Percentiles rank a stretch among this genome's conserved stretches.
These are phyloP conservation scores for Cebuella pygmaea DNA, from an alignment of 2,797 vertebrate species.

Conservation along the genomic window DNA sequence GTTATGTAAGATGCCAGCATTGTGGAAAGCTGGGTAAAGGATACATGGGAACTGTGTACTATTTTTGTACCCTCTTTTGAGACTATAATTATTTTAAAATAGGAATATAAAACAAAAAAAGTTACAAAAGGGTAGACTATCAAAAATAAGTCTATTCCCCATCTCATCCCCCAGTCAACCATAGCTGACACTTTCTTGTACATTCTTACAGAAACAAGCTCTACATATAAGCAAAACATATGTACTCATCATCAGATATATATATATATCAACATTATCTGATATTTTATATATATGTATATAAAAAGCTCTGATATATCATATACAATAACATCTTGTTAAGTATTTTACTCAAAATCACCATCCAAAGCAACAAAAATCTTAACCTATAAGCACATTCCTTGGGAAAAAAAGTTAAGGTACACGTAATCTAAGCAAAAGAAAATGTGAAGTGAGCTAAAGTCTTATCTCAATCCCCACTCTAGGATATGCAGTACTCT, in stretches of 20 bases:
- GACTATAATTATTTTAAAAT: slow-evolving; percentile 30
- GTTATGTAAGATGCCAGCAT: not conserved
- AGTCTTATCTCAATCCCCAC: not conserved
- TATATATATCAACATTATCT: not conserved
- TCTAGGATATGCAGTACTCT: not conserved
- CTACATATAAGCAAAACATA: not conserved
- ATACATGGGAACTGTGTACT: not conserved
- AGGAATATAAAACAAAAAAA: not conserved
- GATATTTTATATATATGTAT: not conserved
- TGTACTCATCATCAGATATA: not conserved
- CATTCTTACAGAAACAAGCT: not conserved
- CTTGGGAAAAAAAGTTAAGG: not conserved
- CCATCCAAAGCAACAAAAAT: not conserved
- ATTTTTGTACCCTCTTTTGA: slow-evolving; percentile 3
- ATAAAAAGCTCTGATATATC: not conserved
- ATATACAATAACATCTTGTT: not conserved
- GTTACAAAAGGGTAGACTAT: not conserved
- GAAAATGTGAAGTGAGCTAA: not conserved
- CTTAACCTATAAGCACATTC: not conserved
- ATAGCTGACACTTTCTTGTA: not conserved
- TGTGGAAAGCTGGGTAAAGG: not conserved
- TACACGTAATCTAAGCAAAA: not conserved
- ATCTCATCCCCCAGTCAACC: not conserved
- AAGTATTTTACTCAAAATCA: slow-evolving; percentile 8
- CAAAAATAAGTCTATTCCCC: not conserved